Base-by-base conservation (phyloP, 2,888 invertebrate genomes). In the Chorisops tibialis region DNA sequence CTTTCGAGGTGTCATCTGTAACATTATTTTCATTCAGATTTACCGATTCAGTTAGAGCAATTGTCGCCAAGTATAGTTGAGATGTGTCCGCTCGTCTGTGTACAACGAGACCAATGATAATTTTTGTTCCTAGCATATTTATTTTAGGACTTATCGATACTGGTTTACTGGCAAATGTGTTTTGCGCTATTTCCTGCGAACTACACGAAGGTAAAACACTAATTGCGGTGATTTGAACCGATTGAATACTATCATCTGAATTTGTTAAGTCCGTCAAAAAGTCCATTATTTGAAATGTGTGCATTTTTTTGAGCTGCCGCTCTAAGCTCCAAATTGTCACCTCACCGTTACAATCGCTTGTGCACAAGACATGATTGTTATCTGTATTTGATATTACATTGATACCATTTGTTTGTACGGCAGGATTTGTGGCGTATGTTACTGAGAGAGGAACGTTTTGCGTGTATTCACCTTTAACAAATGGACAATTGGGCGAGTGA, bases 381-480 rank as follows among this genome's bases (percentile, higher is more conserved):
- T 84, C 84, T 66, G 84, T 85, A 64, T 82, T 82, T 1, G 85
- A 85, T n/a, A 85, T 82, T 1, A 85, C 75, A 45, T 80, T 77
- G 6, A 83, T 82, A 59, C 79, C 80, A 2, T 80, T 76, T 14
- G 83, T 82, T 9, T 81, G 78, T 12, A 83, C 78, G 1, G 91
- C 91, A 49, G 91, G 91, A 67, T 87, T 87, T 45, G 92, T 91
- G 11, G 92, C 92, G 75, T 89, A 88, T 45, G 91, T 89, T 35
- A 91, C 85, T 74, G 91, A 89, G 58, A 95, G 82, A 3, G 96
- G 95, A 63, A 96, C 95, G 78, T 96, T 96, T 78, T 94, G 93
- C 11, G 96, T 96, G 73, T 93, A 94, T 78, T 95, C 94, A 37
- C 95, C 95, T 75, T 93, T 87, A 2, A 96, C 93, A 77, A 95